phyloP scores from a whole-genome alignment of 2,888 invertebrate genomes.

The Lobophora halterata region DNA sequence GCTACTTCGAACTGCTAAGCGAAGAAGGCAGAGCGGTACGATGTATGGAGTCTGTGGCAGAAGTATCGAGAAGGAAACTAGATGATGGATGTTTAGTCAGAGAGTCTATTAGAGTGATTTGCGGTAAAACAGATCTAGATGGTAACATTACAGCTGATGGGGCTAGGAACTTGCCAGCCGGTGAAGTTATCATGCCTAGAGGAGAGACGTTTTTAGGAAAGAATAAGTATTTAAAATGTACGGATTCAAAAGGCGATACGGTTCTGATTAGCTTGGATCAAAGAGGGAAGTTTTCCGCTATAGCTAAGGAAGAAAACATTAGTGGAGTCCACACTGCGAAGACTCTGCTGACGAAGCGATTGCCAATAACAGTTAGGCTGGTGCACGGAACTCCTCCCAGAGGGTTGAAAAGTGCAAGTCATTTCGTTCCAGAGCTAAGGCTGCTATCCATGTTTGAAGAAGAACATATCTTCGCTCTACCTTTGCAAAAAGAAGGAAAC shows the following conservation, averaged over 20 bases:
- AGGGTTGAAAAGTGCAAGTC: slow-evolving; percentile 89
- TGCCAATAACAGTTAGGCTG: slow-evolving; percentile 95
- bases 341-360: slow-evolving; percentile 92
- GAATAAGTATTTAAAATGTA: slow-evolving; percentile 92
- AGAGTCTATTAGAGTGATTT: slow-evolving; percentile 87
- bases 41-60: slow-evolving; percentile 93
- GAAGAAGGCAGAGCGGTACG: slow-evolving; percentile 96
- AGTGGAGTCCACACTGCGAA: slow-evolving; percentile 96
- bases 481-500: slow-evolving; percentile 89
- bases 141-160: slow-evolving; percentile 84
- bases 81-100: slow-evolving; percentile 89
- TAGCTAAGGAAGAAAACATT: slow-evolving; percentile 96
- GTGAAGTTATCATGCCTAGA: slow-evolving; percentile 90
- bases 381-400: slow-evolving; percentile 94
- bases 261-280: slow-evolving; percentile 92
- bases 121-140: slow-evolving; percentile 81
- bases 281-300: slow-evolving; percentile 94
- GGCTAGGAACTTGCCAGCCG: slow-evolving; percentile 88
- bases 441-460: slow-evolving; percentile 92
- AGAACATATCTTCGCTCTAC: slow-evolving; percentile 91
- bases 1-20: slow-evolving; percentile 96
- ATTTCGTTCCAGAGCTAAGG: slow-evolving; percentile 92
- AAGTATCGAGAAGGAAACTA: slow-evolving; percentile 88
- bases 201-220: slow-evolving; percentile 86
- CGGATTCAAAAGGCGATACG: slow-evolving; percentile 91